Evolutionary conservation across 1,140 invertebrate genomes (phyloP).

Genomic region (Anadara kagoshimensis): DNA sequence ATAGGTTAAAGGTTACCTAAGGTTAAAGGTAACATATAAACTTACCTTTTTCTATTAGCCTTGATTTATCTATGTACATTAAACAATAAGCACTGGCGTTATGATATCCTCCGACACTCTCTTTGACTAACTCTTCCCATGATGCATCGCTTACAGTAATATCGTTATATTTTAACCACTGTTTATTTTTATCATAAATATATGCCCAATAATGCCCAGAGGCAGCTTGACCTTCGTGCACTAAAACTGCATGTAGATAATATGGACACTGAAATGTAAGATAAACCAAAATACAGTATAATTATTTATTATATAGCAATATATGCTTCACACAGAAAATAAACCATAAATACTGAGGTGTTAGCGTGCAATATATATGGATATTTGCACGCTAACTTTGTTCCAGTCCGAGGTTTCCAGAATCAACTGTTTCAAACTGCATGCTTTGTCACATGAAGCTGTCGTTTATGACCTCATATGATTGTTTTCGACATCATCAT

Average conservation of each 20-base stretch:
- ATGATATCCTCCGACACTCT: conserved; percentile 76
- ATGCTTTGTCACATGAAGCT: no score
- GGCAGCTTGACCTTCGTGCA: conserved; percentile 77
- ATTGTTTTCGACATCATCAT: no score
- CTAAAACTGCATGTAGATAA: conserved; percentile 76
- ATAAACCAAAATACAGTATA: conserved; percentile 6
- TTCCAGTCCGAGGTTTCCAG: no score
- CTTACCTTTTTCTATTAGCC: conserved; percentile 49
- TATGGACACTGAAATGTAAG: conserved; percentile 70
- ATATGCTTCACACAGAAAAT: no score
- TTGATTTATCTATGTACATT: conserved; percentile 73
- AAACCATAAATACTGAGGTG: no score
- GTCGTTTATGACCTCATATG: no score
- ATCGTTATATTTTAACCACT: conserved; percentile 77
- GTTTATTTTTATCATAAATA: conserved; percentile 63
- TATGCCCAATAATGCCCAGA: conserved; percentile 78
- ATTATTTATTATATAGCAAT: no score
- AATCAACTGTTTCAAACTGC: no score
- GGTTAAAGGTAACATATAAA: neutral
- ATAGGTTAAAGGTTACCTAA: no score
- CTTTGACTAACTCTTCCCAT: conserved; percentile 75
- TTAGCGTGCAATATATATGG: no score
- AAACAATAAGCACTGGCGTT: conserved; percentile 77
- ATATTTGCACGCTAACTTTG: no score
- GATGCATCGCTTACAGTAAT: conserved; percentile 75